A percentile compares a stretch with the other conserved stretches of the same genome.
phyloP scores from a whole-genome alignment of 1,140 invertebrate genomes.

The Hydropsyche tenuis region DNA sequence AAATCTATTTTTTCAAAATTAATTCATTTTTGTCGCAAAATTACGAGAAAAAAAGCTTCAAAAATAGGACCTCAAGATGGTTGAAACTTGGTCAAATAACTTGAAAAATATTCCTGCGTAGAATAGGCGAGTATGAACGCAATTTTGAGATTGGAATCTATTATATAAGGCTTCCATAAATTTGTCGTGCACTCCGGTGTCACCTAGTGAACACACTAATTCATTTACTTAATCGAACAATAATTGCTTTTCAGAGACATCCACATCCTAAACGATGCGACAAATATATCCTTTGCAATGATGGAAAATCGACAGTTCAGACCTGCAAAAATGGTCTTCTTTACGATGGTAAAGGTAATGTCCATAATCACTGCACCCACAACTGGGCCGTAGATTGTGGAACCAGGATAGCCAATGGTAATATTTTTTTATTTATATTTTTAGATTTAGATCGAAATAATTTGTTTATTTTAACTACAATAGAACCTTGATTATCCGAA shows the following conservation, averaged over 20 bases:
- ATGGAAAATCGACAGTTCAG: slow-evolving; percentile 88
- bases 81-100: too few relatives aligned
- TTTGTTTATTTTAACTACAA: background rate
- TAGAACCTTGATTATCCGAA: too few relatives aligned
- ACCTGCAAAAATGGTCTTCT: slow-evolving; percentile 91
- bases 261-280: slow-evolving; percentile 84
- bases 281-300: slow-evolving; percentile 88
- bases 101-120: too few relatives aligned
- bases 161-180: too few relatives aligned
- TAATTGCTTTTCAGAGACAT: slow-evolving; percentile 70
- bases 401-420: slow-evolving; percentile 81
- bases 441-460: background rate
- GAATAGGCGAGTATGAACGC: too few relatives aligned
- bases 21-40: too few relatives aligned
- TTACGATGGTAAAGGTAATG: slow-evolving; percentile 86
- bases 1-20: too few relatives aligned
- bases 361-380: slow-evolving; percentile 93
- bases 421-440: slow-evolving; percentile 55
- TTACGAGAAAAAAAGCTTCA: too few relatives aligned
- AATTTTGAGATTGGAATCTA: too few relatives aligned
- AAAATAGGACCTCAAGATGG: too few relatives aligned
- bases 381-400: slow-evolving; percentile 91
- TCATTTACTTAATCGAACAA: too few relatives aligned
- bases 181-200: too few relatives aligned
- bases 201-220: slow-evolving; percentile 5